Evolutionary conservation across 2,888 invertebrate species (phyloP), one percentile per base, ranked within the genome.

Genomic region (Scaptomyza reducta): DNA sequence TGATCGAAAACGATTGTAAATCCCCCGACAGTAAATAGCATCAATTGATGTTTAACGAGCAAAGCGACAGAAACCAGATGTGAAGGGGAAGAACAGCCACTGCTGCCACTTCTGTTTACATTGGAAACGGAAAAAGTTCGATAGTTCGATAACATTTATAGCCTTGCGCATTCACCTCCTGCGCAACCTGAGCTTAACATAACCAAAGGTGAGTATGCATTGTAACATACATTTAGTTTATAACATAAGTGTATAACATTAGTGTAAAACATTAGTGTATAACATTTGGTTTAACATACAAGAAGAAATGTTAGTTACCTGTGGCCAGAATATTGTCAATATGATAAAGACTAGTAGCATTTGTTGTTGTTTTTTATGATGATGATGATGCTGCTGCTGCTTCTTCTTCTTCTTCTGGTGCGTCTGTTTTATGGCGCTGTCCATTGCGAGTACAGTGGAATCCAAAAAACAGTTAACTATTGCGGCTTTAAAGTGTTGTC

Each of bases 251-350:
- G n/a, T n/a, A n/a, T n/a, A n/a, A n/a, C n/a, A n/a, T n/a, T n/a
- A n/a, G n/a, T n/a, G n/a, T n/a, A n/a, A n/a, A n/a, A n/a, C n/a
- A n/a, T n/a, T n/a, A n/a, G n/a, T n/a, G n/a, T n/a, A n/a, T n/a
- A n/a, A n/a, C n/a, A n/a, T n/a, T n/a, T n/a, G n/a, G n/a, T n/a
- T n/a, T n/a, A n/a, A n/a, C n/a, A n/a, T n/a, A 33, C 13, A 33
- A 13, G 3, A 33, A 22, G 4, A 22, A 22, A 54, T 16, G 40
- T 45, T 41, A 58, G 77, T 77, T 55, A 76, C 75, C 75, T 77
- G 74, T 60, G 78, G 62, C 74, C 70, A 77, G 50, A 54, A 70
- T 60, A 77, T 70, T 63, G 77, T 74, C 41, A 77, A 74, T 66
- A 76, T 74, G 57, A 61, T 66, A 50, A 77, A 63, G 55, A 49